Conservation (phyloP, 2,113 vertebrate species). For the Poeciliopsis occidentalis region DNA sequence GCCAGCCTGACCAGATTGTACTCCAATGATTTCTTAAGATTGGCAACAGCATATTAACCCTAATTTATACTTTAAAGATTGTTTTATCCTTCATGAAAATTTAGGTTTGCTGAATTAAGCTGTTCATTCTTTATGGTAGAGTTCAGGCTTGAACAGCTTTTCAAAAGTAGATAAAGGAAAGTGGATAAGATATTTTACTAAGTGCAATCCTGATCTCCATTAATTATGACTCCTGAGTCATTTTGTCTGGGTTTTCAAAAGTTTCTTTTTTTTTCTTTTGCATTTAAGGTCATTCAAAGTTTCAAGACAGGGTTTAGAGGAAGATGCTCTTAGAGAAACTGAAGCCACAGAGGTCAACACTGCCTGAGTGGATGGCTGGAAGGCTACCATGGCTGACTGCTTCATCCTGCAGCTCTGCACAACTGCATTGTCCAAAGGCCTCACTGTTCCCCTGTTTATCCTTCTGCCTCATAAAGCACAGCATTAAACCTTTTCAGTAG, state of each 20-base stretch:
- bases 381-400: constrained; percentile 50
- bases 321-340: constrained; percentile 21
- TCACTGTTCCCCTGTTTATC: constrained; percentile 56
- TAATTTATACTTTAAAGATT: neutral
- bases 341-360: constrained; percentile 44
- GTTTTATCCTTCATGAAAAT: neutral
- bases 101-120: neutral
- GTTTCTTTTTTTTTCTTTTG: constrained; percentile 7
- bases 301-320: constrained; percentile 13
- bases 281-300: constrained; percentile 49
- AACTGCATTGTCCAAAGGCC: constrained; percentile 45
- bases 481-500: constrained; percentile 50
- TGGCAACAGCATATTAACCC: neutral
- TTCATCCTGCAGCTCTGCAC: constrained; percentile 46
- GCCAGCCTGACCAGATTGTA: neutral
- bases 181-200: neutral
- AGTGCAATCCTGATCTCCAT: neutral
- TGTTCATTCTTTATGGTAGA: neutral
- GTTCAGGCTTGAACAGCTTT: neutral
- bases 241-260: constrained; percentile 25
- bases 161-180: neutral
- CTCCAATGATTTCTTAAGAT: neutral
- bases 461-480: constrained; percentile 56
- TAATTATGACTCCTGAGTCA: constrained; percentile 27
- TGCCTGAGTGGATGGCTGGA: constrained; percentile 44